phyloP scores from a whole-genome alignment of 2,888 invertebrate genomes.

The Trissolcus japonicus region DNA sequence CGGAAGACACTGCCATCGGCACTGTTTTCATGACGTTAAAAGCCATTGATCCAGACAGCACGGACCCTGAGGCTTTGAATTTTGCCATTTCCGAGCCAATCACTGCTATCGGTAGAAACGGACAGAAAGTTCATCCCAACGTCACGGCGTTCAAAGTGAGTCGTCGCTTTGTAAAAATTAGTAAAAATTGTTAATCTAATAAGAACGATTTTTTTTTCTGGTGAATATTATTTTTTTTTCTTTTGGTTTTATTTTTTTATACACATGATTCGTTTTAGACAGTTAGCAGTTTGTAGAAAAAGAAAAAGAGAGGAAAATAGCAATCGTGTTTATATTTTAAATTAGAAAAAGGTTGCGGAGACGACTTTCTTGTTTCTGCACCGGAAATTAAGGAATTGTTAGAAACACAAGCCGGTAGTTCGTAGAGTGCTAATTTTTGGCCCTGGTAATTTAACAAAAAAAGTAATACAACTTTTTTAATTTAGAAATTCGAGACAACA shows the following conservation, averaged over 20 bases:
- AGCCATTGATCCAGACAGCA: constrained; percentile 89
- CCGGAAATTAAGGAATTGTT: constrained; percentile 1
- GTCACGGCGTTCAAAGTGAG: constrained; percentile 73
- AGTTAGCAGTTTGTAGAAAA: neutral
- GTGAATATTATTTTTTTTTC: too few relatives aligned
- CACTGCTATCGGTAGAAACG: constrained; percentile 89
- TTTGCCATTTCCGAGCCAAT: constrained; percentile 84
- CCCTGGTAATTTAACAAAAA: constrained; percentile 3
- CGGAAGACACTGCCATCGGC: constrained; percentile 87
- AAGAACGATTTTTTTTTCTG: neutral
- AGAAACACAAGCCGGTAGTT: neutral
- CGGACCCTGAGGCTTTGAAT: constrained; percentile 82
- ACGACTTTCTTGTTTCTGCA: neutral
- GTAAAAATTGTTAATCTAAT: neutral
- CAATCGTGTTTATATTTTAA: neutral
- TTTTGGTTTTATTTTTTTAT: neutral
- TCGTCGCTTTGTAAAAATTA: neutral
- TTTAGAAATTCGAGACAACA: neutral
- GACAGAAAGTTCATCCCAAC: constrained; percentile 81
- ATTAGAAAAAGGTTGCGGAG: neutral
- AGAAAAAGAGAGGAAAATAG: neutral
- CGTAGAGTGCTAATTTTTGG: constrained; percentile 2
- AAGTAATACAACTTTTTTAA: constrained; percentile 5
- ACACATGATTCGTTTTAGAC: neutral
- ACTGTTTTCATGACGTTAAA: constrained; percentile 84